These are phyloP conservation scores for Felis catus DNA, from an alignment of 2,113 vertebrate genomes.

Conservation along the genomic window F.catus_Fca126_mat1.0 CM031418.1:59448001-59448500, in stretches of 20 bases:
- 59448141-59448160: too few relatives aligned
- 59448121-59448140: too few relatives aligned
- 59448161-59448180: too few relatives aligned
- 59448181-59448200: too few relatives aligned
- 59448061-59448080: too few relatives aligned
- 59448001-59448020: background rate
- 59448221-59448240: too few relatives aligned
- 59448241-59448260: too few relatives aligned
- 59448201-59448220: too few relatives aligned
- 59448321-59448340: background rate
- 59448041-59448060: background rate
- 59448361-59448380: background rate
- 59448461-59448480: background rate
- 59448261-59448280: background rate
- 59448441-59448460: background rate
- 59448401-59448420: background rate
- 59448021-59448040: background rate
- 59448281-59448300: too few relatives aligned
- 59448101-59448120: too few relatives aligned
- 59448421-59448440: background rate
- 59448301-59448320: background rate
- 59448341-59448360: slow-evolving; percentile 8
- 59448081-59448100: too few relatives aligned
- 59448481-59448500: background rate
- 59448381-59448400: background rate